phyloP scores from a whole-genome alignment of 2,797 vertebrate genomes.

The Heliangelus exortis region DNA sequence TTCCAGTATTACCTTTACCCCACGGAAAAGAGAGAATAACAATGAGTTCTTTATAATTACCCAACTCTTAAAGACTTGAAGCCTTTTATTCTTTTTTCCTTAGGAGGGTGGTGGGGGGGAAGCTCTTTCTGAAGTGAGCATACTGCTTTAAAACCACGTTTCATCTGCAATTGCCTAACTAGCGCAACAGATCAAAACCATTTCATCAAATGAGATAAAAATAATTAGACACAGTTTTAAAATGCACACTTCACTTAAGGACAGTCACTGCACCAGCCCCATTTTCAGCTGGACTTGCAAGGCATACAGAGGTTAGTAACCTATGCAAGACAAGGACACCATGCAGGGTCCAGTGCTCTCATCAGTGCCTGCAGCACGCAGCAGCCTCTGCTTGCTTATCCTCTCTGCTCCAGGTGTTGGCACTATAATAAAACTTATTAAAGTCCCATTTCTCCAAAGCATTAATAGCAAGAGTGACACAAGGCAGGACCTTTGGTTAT shows the following conservation, averaged over 20 bases:
- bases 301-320: neutral
- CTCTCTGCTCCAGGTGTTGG: neutral
- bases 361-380: neutral
- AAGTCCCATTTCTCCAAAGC: neutral
- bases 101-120: fast-evolving
- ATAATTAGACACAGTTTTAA: neutral
- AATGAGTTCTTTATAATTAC: neutral
- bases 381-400: neutral
- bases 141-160: neutral
- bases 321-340: neutral
- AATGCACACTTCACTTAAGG: neutral
- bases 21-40: neutral
- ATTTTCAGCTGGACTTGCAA: neutral
- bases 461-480: neutral
- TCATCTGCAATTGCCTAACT: neutral
- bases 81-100: neutral
- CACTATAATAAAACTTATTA: neutral
- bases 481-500: neutral
- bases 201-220: neutral
- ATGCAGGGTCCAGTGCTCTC: neutral
- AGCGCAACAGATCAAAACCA: neutral
- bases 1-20: neutral
- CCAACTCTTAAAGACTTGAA: neutral
- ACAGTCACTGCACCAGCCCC: neutral
- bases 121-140: neutral